Evolutionary conservation across 2,888 invertebrate genomes (phyloP).

Genomic region (Nasonovia ribisnigri): DNA sequence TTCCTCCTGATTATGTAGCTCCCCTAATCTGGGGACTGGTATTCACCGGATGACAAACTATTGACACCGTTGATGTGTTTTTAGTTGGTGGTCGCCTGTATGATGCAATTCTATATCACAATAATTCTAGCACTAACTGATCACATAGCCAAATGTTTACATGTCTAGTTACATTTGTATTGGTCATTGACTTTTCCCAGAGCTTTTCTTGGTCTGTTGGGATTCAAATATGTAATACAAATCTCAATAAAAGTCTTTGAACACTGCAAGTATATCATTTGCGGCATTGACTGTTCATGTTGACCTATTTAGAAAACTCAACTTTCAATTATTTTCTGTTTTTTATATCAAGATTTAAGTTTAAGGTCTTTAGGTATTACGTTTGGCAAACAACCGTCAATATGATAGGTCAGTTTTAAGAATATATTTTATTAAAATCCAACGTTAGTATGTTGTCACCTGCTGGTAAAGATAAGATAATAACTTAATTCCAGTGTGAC

Average conservation of each 20-base stretch:
- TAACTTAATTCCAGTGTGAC: background rate
- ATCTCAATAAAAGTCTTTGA: background rate
- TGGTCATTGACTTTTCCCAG: background rate
- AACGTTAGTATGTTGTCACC: background rate
- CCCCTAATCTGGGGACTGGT: background rate
- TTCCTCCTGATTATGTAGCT: background rate
- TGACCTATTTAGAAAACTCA: constrained; percentile 68
- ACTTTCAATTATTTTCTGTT: background rate
- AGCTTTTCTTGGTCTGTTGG: background rate
- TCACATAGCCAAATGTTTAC: background rate
- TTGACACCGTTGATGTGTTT: background rate
- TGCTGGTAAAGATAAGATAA: background rate
- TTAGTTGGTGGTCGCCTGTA: background rate
- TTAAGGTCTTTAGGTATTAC: background rate
- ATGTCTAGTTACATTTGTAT: background rate
- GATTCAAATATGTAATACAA: background rate
- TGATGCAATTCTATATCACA: background rate
- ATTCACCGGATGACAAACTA: background rate
- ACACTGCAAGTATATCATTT: background rate
- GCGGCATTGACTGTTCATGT: background rate
- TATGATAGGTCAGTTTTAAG: too few relatives aligned
- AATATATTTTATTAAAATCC: background rate
- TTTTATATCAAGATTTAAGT: background rate
- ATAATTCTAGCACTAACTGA: background rate
- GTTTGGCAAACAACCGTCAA: background rate